Evolutionary conservation across 2,888 invertebrate species (phyloP), one percentile per base, ranked within the genome.

Genomic region (Trissonchulus latispiculum): DNA sequence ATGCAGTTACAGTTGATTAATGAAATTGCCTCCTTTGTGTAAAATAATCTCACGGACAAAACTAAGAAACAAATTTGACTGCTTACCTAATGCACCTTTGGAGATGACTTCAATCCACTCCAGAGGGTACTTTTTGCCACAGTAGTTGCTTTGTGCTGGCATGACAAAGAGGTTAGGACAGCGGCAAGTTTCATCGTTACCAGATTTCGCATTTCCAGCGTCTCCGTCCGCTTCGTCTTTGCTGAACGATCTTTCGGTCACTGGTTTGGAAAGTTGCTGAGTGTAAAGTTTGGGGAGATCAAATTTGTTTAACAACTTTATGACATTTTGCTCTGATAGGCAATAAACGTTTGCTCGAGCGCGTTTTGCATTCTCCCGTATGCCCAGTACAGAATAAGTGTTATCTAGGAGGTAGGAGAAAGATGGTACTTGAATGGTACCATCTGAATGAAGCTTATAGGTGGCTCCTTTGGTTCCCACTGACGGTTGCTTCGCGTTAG

Each of bases 141-240:
- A 92, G 82, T 95, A 97, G 84, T 97, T 97, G 81, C 93, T 94
- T 83, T 95, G 92, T 0, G 93, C 95, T 0, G 96, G 91, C 83
- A 90, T 93, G 0, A 88, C 91, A 79, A 96, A 88, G 61, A 97
- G 86, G 66, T 76, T 15, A 15, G 2, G 31, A 31, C 73, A 72
- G 15, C 15, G 18, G 62, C 73, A 33, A 37, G 8, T 29, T 59
- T 61, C 32, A 36, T n/a, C 35, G 31, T 18, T 35, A 3, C 8
- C 8, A 15, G 8, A 23, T 23, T 48, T 48, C n/a, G n/a, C n/a
- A n/a, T n/a, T n/a, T n/a, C n/a, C n/a, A n/a, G n/a, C n/a, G 23
- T 48, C 23, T 48, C 23, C 23, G 23, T 48, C 23, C 48, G 23
- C 8, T 48, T 48, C 23, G 8, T 48, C 48, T 48, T 48, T 23